A percentile compares a stretch with the other conserved stretches of the same genome.
Evolutionary conservation across 2,888 invertebrate species (phyloP).

Genomic region (Neoscelio sp.): DNA sequence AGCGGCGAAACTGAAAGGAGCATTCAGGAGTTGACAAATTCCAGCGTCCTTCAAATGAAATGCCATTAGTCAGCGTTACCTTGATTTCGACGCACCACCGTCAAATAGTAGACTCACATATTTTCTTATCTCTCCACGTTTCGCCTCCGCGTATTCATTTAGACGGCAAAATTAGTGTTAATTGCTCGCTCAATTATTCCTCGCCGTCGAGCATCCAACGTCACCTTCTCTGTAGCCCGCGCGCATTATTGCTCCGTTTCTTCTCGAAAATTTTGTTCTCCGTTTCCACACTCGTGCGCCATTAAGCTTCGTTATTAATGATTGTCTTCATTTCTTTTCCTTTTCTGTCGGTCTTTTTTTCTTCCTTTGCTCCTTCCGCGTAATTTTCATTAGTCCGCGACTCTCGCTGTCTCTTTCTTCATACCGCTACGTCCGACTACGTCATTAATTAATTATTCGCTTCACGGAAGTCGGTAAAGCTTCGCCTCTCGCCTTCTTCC

Average conservation of each 20-base stretch:
- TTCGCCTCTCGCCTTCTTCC: constrained; percentile 5
- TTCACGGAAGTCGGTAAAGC: constrained; percentile 42
- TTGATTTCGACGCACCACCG: constrained; percentile 45
- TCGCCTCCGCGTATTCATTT: constrained; percentile 56
- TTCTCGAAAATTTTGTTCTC: constrained; percentile 53
- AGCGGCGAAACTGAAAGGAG: constrained; percentile 23
- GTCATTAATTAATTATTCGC: constrained; percentile 67
- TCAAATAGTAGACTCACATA: constrained; percentile 58
- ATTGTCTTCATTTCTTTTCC: constrained; percentile 65
- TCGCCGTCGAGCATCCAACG: constrained; percentile 56
- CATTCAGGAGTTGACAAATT: constrained; percentile 50
- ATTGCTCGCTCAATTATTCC: constrained; percentile 68
- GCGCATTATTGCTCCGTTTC: constrained; percentile 55
- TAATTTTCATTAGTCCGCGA: constrained; percentile 63
- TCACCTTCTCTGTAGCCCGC: constrained; percentile 35
- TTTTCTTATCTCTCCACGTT: constrained; percentile 58
- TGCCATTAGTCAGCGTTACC: constrained; percentile 56
- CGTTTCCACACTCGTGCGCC: constrained; percentile 56
- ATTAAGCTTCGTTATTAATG: constrained; percentile 67
- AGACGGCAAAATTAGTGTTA: constrained; percentile 61
- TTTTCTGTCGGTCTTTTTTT: constrained; percentile 31
- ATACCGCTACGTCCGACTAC: constrained; percentile 27
- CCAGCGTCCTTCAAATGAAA: constrained; percentile 21
- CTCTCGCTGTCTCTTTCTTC: constrained; percentile 27
- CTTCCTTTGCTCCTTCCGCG: constrained; percentile 27